A percentile compares a stretch with the other conserved stretches of the same genome.
phyloP scores from a whole-genome alignment of 2,113 vertebrate species.

The Accipiter virgatus region DNA sequence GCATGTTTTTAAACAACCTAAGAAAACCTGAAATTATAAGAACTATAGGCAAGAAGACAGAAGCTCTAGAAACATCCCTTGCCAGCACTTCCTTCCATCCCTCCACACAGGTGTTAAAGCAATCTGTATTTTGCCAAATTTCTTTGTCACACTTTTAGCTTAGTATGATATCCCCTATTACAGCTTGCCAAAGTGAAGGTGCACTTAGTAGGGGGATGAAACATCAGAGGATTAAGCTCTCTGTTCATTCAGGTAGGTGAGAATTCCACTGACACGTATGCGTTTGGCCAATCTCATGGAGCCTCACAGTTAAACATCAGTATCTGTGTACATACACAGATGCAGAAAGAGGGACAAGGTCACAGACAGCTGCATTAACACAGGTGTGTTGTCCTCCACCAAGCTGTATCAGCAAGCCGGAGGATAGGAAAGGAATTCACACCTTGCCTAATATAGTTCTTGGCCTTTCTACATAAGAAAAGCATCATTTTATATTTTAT shows the following conservation, averaged over 20 bases:
- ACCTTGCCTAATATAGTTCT: neutral
- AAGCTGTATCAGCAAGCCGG: neutral
- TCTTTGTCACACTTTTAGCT: neutral
- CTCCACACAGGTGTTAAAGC: neutral
- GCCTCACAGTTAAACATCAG: neutral
- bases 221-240: neutral
- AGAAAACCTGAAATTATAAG: neutral
- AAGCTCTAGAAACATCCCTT: neutral
- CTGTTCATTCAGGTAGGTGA: neutral
- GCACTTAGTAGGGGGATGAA: neutral
- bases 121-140: neutral
- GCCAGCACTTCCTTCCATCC: neutral
- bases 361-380: neutral
- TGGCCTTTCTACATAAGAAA: neutral
- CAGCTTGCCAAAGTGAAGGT: neutral
- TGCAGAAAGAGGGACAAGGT: neutral
- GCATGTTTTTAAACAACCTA: neutral
- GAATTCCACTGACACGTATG: rapidly evolving
- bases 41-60: neutral
- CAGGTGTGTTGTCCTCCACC: neutral
- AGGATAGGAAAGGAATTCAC: neutral
- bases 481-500: neutral
- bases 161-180: neutral
- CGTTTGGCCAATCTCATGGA: neutral
- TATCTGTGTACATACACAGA: neutral